Evolutionary conservation across 2,888 invertebrate genomes (phyloP).

Genomic region (Zaprionus lineosus): DNA sequence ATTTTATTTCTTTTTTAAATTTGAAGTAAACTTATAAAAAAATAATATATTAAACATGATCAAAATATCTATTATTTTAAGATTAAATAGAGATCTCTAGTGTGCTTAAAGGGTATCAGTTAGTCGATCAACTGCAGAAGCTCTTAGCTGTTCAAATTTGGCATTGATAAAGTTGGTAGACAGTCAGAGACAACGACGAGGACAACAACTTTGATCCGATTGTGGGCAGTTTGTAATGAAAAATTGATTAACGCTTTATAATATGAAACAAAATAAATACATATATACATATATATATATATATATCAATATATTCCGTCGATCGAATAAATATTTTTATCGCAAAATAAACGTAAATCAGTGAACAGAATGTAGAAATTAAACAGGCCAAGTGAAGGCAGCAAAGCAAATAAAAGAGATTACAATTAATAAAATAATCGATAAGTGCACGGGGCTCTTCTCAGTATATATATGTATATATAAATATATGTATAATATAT

Average conservation of each 20-base stretch:
- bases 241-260: constrained; percentile 65
- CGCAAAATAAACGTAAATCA: constrained; percentile 71
- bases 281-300: constrained; percentile 3
- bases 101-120: too few species aligned
- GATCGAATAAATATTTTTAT: constrained; percentile 68
- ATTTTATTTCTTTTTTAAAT: too few species aligned
- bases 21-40: too few species aligned
- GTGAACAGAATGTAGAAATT: constrained; percentile 49
- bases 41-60: too few species aligned
- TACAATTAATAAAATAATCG: constrained; percentile 77
- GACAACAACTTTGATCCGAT: constrained; percentile 39
- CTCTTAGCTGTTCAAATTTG: constrained; percentile 60
- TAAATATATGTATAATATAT: not conserved
- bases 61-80: too few species aligned
- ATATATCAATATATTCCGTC: constrained; percentile 3
- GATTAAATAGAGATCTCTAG: too few species aligned
- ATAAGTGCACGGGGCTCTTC: constrained; percentile 55
- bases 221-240: constrained; percentile 69
- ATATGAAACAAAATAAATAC: constrained; percentile 1
- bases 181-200: constrained; percentile 35
- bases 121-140: too few species aligned
- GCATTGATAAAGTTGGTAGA: constrained; percentile 67
- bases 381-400: constrained; percentile 41
- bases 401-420: constrained; percentile 70
- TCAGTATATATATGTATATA: constrained; percentile 1